phyloP scores from a whole-genome alignment of 2,888 invertebrate genomes.

The Dichetophora obliterata region DNA sequence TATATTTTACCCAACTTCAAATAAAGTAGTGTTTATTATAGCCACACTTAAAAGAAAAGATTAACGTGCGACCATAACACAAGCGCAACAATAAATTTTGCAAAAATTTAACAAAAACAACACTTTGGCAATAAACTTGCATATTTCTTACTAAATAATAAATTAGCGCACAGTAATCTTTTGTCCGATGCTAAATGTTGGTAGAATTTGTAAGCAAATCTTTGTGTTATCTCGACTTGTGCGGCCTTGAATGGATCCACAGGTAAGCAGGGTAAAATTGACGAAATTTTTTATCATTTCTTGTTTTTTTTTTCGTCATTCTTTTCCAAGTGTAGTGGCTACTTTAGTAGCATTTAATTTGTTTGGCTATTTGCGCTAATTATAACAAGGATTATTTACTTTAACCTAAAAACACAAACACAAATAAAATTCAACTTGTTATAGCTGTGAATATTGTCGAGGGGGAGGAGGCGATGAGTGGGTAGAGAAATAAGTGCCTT shows the following conservation, averaged over 20 bases:
- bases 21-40: too few species aligned
- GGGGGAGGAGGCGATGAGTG: background rate
- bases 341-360: conserved; percentile 15
- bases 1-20: too few species aligned
- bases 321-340: background rate
- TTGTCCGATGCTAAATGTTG: background rate
- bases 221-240: background rate
- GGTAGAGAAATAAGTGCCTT: too few species aligned
- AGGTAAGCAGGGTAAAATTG: too few species aligned
- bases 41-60: too few species aligned
- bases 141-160: background rate
- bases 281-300: too few species aligned
- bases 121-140: conserved; percentile 8
- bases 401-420: conserved; percentile 25
- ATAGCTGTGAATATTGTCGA: background rate
- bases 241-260: background rate
- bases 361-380: conserved; percentile 23
- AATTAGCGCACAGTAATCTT: background rate
- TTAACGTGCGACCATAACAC: too few species aligned
- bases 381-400: conserved; percentile 24
- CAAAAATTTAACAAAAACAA: background rate
- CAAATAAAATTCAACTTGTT: conserved; percentile 28
- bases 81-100: background rate
- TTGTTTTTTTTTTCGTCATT: too few species aligned
- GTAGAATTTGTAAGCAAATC: background rate